Base-by-base conservation (phyloP, 2,888 invertebrate species). In the Selenia dentaria region DNA sequence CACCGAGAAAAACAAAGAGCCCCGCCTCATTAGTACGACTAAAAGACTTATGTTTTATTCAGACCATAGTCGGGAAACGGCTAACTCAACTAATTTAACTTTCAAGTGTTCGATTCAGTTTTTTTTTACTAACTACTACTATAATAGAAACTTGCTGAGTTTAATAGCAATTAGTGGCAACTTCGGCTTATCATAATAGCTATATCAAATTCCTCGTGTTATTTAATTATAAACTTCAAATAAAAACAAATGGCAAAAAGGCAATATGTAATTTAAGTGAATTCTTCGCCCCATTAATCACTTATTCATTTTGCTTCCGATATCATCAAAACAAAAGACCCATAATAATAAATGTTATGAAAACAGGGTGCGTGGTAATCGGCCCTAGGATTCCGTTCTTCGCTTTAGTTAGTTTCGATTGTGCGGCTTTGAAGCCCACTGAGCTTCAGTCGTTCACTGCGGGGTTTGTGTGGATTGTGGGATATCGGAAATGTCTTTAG, bases 41-140 rank as follows among this genome's bases (percentile, higher is more conserved):
- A 79, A 76, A 77, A 79, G 77, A 74, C 87, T 82, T 75, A 86
- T 89, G 85, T 88, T 85, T 88, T 87, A 89, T 88, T 88, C 85
- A 89, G 64, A 47, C 65, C 64, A 62, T 64, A 67, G 68, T 70
- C 68, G 70, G 67, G 58, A 74, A 80, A 78, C 77, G 79, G 66
- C 79, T 82, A 79, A 76, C 79, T 76, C 67, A 72, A 82, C 79
- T 83, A 78, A 85, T 87, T 86, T 84, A 81, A 87, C 83, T 85
- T 87, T 85, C 73, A 86, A 86, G 81, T 77, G 79, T 80, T 77
- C 74, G 72, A 81, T 83, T 79, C 67, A 57, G 70, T 67, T 68
- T 62, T 70, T 71, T 77, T 78, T 71, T 70, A 76, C n/a, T n/a
- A n/a, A n/a, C n/a, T n/a, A n/a, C n/a, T n/a, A n/a, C n/a, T n/a